A percentile compares a stretch with the other conserved stretches of the same genome.
phyloP scores from a whole-genome alignment of 1,140 invertebrate genomes.

The Trachelipus rathkii region DNA sequence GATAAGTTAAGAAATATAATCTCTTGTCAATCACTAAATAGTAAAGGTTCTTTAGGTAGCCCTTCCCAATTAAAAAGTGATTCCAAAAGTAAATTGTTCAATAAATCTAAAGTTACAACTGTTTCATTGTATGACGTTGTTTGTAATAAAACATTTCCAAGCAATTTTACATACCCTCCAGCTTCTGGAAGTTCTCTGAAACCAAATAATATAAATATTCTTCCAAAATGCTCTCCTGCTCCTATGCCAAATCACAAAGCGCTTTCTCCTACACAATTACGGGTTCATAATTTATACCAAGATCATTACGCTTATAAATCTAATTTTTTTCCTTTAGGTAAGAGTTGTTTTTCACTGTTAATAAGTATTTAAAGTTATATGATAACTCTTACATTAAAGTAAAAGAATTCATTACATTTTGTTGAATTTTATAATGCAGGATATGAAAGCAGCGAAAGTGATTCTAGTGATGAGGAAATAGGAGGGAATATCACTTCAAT shows the following conservation, averaged over 20 bases:
- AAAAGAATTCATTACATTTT: too few relatives aligned
- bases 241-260: conserved; percentile 8
- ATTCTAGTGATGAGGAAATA: neutral
- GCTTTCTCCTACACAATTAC: conserved; percentile 1
- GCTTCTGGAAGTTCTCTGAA: conserved; percentile 1
- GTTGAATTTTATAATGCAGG: neutral
- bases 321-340: conserved; percentile 6
- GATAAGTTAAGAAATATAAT: neutral
- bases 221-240: conserved; percentile 6
- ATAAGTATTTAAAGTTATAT: too few relatives aligned
- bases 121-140: neutral
- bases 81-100: neutral
- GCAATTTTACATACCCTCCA: neutral
- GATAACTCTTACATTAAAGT: too few relatives aligned
- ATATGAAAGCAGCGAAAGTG: conserved; percentile 4
- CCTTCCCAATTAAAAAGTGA: neutral
- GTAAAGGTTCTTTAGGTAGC: neutral
- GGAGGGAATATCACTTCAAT: neutral
- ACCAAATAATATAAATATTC: conserved; percentile 9
- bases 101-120: neutral
- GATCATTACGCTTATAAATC: conserved; percentile 10
- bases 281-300: conserved; percentile 13
- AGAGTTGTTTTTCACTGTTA: neutral
- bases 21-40: neutral
- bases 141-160: neutral